These are phyloP conservation scores for Linnaemya tessellans DNA, from an alignment of 2,888 invertebrate species.

Conservation along the genomic window DNA sequence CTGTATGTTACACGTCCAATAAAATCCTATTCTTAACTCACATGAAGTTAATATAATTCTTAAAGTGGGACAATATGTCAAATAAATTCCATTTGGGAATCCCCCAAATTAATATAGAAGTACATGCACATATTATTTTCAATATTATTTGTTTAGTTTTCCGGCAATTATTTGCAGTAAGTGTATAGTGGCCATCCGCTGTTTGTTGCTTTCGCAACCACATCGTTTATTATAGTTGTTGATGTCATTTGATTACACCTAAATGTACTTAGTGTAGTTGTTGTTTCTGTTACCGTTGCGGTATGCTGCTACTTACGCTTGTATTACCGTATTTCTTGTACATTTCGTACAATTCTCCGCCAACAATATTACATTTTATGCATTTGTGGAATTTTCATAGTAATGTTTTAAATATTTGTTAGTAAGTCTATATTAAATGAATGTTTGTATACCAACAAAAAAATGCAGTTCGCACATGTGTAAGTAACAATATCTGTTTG, in stretches of 20 bases:
- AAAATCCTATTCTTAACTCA: no score
- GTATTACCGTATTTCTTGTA: not conserved
- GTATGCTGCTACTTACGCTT: not conserved
- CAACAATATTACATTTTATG: constrained; percentile 58
- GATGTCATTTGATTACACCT: constrained; percentile 65
- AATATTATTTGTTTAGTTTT: no score
- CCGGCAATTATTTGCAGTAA: no score
- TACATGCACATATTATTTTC: no score
- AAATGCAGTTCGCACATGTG: not conserved
- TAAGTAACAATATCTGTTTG: not conserved
- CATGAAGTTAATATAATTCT: no score
- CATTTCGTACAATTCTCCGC: not conserved
- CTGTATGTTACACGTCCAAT: no score
- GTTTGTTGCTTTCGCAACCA: constrained; percentile 5
- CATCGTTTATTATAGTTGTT: constrained; percentile 51
- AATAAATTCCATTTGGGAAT: no score
- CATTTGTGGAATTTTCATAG: constrained; percentile 67
- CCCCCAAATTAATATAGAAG: no score
- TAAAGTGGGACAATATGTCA: no score
- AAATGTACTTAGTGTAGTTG: constrained; percentile 48
- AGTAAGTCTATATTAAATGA: constrained; percentile 44
- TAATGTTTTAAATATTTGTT: constrained; percentile 67
- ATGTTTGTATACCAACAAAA: not conserved
- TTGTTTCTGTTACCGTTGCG: constrained; percentile 14
- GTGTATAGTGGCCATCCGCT: not conserved